Evolutionary conservation across 2,888 invertebrate species (phyloP).

Genomic region (Leptinotarsa peninsularis): DNA sequence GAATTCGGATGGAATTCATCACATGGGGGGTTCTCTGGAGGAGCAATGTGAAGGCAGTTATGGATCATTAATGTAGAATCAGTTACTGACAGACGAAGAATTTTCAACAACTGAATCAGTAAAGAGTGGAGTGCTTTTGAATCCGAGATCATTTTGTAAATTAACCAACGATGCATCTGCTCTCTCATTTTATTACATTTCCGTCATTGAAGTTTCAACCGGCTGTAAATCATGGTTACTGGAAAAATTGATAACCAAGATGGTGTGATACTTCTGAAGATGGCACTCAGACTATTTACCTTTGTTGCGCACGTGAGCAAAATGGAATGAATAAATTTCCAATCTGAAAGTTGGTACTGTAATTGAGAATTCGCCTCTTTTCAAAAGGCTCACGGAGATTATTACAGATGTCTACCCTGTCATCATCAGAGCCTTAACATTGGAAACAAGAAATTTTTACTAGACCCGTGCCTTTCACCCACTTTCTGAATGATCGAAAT

Average conservation of each 20-base stretch:
- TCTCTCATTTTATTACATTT: conserved; percentile 24
- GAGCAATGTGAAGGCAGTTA: conserved; percentile 26
- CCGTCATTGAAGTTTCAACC: conserved; percentile 24
- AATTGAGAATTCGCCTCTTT: background rate
- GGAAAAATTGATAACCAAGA: background rate
- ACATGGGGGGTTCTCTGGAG: conserved; percentile 25
- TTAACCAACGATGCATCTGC: background rate
- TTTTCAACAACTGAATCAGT: conserved; percentile 17
- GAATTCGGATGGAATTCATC: conserved; percentile 12
- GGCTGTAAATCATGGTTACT: background rate
- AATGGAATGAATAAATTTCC: conserved; percentile 10
- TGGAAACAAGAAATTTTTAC: background rate
- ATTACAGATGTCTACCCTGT: background rate
- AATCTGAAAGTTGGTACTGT: conserved; percentile 22
- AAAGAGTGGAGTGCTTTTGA: conserved; percentile 13
- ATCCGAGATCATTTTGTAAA: background rate
- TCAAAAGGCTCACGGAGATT: background rate
- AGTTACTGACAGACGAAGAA: conserved; percentile 28
- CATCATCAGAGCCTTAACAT: background rate
- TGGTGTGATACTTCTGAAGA: conserved; percentile 30
- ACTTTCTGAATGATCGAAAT: background rate
- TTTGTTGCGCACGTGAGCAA: conserved; percentile 18
- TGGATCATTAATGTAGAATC: conserved; percentile 14
- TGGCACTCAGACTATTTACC: conserved; percentile 25
- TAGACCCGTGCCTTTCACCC: background rate